Conservation (phyloP, 2,888 invertebrate genomes). For the Chymomyza procnemis region DNA sequence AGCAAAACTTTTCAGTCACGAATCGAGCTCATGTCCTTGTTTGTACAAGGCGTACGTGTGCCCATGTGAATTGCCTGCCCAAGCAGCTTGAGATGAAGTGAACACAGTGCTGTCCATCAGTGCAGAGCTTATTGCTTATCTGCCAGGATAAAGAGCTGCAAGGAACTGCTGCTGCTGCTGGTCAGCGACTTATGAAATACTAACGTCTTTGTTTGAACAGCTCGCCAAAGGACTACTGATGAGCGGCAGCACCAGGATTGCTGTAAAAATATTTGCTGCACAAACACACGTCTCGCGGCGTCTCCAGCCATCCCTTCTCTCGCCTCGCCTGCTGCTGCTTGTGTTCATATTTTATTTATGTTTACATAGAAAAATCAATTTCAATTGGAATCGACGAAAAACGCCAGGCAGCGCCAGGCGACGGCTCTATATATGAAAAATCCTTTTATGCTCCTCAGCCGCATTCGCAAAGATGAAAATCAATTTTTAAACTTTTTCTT, state of each 20-base stretch:
- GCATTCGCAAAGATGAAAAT: conserved; percentile 58
- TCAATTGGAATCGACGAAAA: conserved; percentile 50
- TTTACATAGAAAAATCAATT: conserved; percentile 72
- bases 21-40: conserved; percentile 74
- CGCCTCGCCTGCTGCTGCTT: background rate
- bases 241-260: conserved; percentile 30
- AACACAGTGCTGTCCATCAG: conserved; percentile 57
- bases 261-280: conserved; percentile 61
- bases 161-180: background rate
- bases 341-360: conserved; percentile 72
- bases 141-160: conserved; percentile 40
- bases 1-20: conserved; percentile 71
- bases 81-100: conserved; percentile 28
- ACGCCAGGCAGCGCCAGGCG: no score
- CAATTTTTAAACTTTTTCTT: conserved; percentile 64
- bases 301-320: background rate
- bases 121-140: conserved; percentile 66
- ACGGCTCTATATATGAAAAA: conserved; percentile 48
- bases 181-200: conserved; percentile 65
- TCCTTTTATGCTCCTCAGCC: conserved; percentile 58
- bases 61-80: conserved; percentile 20
- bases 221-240: conserved; percentile 66
- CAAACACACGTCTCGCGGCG: conserved; percentile 28
- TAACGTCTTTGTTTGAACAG: conserved; percentile 72
- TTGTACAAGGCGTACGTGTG: conserved; percentile 74